Conservation (phyloP, 2,888 invertebrate species). For the Cheilosia grossa region DNA sequence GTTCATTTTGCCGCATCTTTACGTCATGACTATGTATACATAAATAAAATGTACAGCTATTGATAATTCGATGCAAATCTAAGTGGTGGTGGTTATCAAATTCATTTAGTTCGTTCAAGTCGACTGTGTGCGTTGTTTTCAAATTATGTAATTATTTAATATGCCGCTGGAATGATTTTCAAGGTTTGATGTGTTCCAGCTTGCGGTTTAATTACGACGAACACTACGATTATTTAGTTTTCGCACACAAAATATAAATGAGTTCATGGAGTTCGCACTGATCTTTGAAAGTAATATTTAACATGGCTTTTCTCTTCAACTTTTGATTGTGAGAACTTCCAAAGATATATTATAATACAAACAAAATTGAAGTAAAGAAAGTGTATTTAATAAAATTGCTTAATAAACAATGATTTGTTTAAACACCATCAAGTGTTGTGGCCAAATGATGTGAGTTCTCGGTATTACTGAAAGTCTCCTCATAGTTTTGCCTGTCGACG, state of each 20-base stretch:
- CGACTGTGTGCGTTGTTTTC: neutral
- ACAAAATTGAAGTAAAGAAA: too few species aligned
- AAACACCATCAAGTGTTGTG: neutral
- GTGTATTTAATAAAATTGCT: neutral
- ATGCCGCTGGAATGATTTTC: neutral
- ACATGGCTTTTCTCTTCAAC: too few species aligned
- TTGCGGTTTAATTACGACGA: neutral
- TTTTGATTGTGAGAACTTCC: too few species aligned
- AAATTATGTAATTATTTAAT: neutral
- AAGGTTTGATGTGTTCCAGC: neutral
- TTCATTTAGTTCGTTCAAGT: neutral
- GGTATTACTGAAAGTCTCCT: constrained; percentile 77
- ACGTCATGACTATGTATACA: too few species aligned
- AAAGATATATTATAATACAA: too few species aligned
- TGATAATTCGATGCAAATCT: neutral
- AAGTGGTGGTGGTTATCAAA: neutral
- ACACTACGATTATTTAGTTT: neutral
- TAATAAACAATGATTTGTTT: neutral
- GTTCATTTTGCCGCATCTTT: too few species aligned
- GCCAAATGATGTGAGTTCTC: constrained; percentile 80
- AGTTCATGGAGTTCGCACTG: neutral
- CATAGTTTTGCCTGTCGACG: constrained; percentile 66
- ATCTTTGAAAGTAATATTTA: too few species aligned
- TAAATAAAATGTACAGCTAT: neutral
- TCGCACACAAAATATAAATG: neutral